Base-by-base conservation (phyloP, 2,888 invertebrate genomes). In the Panopea generosa region DNA sequence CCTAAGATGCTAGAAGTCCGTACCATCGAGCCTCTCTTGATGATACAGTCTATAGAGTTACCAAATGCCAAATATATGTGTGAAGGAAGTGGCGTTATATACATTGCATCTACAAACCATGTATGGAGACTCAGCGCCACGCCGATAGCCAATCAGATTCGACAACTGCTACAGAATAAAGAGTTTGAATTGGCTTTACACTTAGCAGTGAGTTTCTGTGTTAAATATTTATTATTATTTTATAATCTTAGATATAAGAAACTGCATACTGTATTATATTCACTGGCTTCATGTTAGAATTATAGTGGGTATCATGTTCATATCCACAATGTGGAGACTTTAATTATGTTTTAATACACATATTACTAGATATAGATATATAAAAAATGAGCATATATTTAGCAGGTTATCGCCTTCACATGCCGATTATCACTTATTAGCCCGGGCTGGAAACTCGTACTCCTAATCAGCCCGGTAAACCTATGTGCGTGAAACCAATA, bases 151-250 rank as follows among this genome's bases (percentile, higher is more conserved):
- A 95, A 95, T 69, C 99, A 99, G 93, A 95, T 97, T 38, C 95
- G 96, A 87, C 95, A 95, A 84, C 94, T 99, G 57, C 93, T 99
- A 14, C 95, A 96, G 83, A 96, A 96, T 85, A 97, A 98, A 91
- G 97, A 98, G 90, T 99, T 98, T 93, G 97, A 98, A 92, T 94
- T 99, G 68, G 99, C 99, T 1, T 94, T 98, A 24, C 96, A 96
- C 91, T 93, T 99, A 81, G 97, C 97, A 66, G 98, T 98, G 93
- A 94, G 95, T 94, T 45, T 11, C 7, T n/a, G n/a, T n/a, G n/a
- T n/a, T n/a, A n/a, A n/a, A n/a, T n/a, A n/a, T n/a, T n/a, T n/a
- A n/a, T n/a, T n/a, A n/a, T n/a, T n/a, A n/a, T n/a, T n/a, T 22
- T 40, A 20, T 9, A 26, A 49, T 40, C 9, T 11, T 40, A 40